These are phyloP conservation scores for Darwinula stevensoni DNA, from an alignment of 2,888 invertebrate genomes.

Conservation along the genomic window DNA sequence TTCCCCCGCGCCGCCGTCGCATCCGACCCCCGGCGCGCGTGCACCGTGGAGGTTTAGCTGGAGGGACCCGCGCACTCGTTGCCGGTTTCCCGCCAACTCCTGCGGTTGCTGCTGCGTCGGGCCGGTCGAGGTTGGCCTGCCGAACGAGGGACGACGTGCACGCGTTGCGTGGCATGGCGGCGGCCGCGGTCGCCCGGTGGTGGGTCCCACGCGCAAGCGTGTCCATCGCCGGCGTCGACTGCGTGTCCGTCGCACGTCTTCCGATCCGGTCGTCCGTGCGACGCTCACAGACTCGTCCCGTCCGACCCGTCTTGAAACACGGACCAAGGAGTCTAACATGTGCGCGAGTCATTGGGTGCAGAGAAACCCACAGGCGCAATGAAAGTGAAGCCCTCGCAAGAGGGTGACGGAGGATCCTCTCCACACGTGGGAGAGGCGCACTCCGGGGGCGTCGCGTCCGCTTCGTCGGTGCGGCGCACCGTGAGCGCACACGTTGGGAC, in stretches of 20 bases:
- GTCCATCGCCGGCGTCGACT: too few species aligned
- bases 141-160: too few species aligned
- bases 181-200: too few species aligned
- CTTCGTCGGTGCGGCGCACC: conserved; percentile 13
- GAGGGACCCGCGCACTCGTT: too few species aligned
- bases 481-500: conserved; percentile 1
- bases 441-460: conserved; percentile 23
- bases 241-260: too few species aligned
- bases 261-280: neutral
- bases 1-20: conserved; percentile 1
- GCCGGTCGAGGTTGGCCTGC: too few species aligned
- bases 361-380: conserved; percentile 29
- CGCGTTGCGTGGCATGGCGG: too few species aligned
- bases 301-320: conserved; percentile 46
- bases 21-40: too few species aligned
- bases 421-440: conserved; percentile 16
- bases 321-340: conserved; percentile 41
- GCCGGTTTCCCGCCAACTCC: too few species aligned
- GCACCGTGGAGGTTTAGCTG: too few species aligned
- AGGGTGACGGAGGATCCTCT: conserved; percentile 2
- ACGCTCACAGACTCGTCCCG: conserved; percentile 15
- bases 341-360: conserved; percentile 32
- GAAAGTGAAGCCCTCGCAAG: conserved; percentile 25
- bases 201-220: too few species aligned
- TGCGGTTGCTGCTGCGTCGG: too few species aligned